Base-by-base conservation (phyloP, 2,888 invertebrate genomes). In the Lasioglossum oenotherae region DNA sequence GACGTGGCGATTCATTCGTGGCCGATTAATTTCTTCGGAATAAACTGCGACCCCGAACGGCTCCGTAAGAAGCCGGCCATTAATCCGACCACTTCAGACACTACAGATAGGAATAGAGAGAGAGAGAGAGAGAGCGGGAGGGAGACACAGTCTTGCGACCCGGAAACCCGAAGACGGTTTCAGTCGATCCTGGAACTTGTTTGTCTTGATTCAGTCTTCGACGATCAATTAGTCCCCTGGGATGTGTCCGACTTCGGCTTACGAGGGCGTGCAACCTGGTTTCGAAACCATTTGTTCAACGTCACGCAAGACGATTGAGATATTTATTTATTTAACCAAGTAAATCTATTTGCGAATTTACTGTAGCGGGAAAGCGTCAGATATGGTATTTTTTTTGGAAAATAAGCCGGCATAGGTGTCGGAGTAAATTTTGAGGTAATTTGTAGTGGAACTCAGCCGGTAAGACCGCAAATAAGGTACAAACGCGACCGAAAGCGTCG, bases 201-300 rank as follows among this genome's bases (percentile, higher is more conserved):
- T 86, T 71, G 85, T 79, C 85, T 86, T 81, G 75, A 81, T 85
- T 85, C 86, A 35, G 53, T 82, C 81, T 74, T 79, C 86, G 14
- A n/a, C 76, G 85, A 80, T 80, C 74, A 80, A 84, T 84, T 85
- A 85, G 64, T 14, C 64, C 41, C 35, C 23, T 35, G 46, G 27
- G 75, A 14, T 38, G 73, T 67, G 67, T 67, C 67, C 67, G 67
- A 67, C 67, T 35, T 67, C 31, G 64, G 64, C 31, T 64, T 64
- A 31, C 64, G 16, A 64, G 8, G 8, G 10, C 23, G 23, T 19
- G 35, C 67, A 67, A 67, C 67, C 67, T 4, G 67, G 67, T 67
- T 67, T 60, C 60, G 4, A 10, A 53, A 53, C 53, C 64, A 31
- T 64, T 64, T 64, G 31, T 64, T 64, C 64, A 27, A 64, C 64